Percentiles rank a stretch among this genome's conserved stretches.
Conservation (phyloP, 2,888 invertebrate species). For the Hydroisotoma schaefferi region DNA sequence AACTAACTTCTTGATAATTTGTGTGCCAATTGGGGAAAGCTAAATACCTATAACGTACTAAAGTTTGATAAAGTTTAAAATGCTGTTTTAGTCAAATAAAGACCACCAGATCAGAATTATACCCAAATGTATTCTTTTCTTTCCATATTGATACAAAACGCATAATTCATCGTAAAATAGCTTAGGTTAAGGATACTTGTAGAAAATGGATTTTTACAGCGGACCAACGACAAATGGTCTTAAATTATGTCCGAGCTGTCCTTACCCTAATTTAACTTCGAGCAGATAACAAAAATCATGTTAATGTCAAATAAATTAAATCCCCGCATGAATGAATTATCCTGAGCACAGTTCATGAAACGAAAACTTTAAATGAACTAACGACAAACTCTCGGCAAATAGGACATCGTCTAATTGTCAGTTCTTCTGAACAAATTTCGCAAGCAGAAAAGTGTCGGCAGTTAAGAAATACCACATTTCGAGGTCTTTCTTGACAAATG, state of each 20-base stretch:
- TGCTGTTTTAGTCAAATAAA: no score
- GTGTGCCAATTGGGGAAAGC: no score
- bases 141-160: no score
- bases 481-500: slow-evolving; percentile 7
- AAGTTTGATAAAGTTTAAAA: no score
- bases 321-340: background rate
- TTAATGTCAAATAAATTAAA: background rate
- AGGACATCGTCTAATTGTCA: slow-evolving; percentile 7
- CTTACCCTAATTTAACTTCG: background rate
- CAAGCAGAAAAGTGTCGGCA: slow-evolving; percentile 12
- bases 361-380: background rate
- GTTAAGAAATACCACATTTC: slow-evolving; percentile 8
- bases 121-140: no score
- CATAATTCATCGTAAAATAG: no score
- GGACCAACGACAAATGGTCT: slow-evolving; percentile 12
- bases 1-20: no score
- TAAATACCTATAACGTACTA: no score
- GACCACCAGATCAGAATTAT: no score
- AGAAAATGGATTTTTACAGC: background rate
- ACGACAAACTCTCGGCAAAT: slow-evolving; percentile 5
- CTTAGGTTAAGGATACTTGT: no score
- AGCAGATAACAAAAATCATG: background rate
- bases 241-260: no score
- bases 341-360: background rate
- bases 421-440: background rate